Evolutionary conservation across 2,888 invertebrate species (phyloP), one percentile per base, ranked within the genome.

Genomic region (Eupithecia insigniata): DNA sequence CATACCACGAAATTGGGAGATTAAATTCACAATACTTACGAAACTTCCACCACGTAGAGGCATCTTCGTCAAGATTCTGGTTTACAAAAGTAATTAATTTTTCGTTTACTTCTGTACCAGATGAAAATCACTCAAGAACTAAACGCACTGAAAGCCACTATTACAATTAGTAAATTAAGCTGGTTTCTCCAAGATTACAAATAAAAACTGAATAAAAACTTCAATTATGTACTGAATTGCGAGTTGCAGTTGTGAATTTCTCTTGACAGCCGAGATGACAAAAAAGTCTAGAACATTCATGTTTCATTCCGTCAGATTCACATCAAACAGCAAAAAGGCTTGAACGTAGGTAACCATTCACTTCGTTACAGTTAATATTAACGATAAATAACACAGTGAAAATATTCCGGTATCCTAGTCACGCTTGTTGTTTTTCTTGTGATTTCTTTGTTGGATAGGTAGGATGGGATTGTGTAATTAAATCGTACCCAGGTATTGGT

Each of bases 21-120:
- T 78, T 77, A 76, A 84, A 82, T 79, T 36, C 26, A 34, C 83
- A 78, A 69, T 76, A 86, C 93, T 93, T 88, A 94, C 93, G 82
- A 93, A 93, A 88, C 84, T 89, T 82, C 84, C 87, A 85, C 92
- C 90, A 84, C 90, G 88, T 78, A 93, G 84, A 86, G 93, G 92
- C 93, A 94, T 94, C 88, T 90, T 91, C 89, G 81, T 83, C 83
- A 87, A 84, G 80, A 83, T 74, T 76, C 76, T 77, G 34, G 34
- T 1, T 4, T 34, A 61, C 0, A n/a, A 2, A 34, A 32, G 0
- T 34, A 30, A n/a, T n/a, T 62, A 51, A 22, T 55, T 30, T 18
- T 30, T 60, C 18, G 4, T 1, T 26, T 26, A 26, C 26, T 26
- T 55, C 60, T 18, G 28, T 30, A 30, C 30, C 18, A 30, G 8